phyloP scores from a whole-genome alignment of 2,888 invertebrate genomes.

The Luperina testacea region DNA sequence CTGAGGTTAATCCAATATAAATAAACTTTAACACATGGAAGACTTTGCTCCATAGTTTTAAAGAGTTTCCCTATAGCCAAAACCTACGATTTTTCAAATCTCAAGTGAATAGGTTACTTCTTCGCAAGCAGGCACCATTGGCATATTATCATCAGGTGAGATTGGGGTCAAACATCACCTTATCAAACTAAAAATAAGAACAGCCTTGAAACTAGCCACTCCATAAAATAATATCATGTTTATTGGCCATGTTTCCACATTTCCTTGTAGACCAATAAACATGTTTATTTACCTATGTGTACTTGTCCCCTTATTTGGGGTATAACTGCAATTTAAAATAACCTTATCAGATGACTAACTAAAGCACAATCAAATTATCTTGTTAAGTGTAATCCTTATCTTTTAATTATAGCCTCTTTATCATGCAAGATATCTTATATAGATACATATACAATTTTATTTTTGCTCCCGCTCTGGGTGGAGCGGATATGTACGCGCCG shows the following conservation, averaged over 20 bases:
- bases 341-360: slow-evolving; percentile 2
- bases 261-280: background rate
- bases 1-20: slow-evolving; percentile 53
- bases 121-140: too few species aligned
- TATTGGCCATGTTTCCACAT: background rate
- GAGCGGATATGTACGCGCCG: too few species aligned
- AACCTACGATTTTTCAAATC: background rate
- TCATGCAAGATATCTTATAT: background rate
- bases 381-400: slow-evolving; percentile 5
- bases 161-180: background rate
- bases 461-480: too few species aligned
- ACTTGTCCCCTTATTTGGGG: background rate
- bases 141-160: background rate
- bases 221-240: slow-evolving; percentile 10
- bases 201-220: background rate
- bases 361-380: slow-evolving; percentile 10
- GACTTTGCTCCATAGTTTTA: background rate
- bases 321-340: background rate
- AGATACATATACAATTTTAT: background rate
- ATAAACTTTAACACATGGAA: background rate
- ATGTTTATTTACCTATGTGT: background rate
- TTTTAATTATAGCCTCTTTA: slow-evolving; percentile 27
- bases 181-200: background rate
- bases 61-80: background rate
- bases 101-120: background rate